A percentile compares a stretch with the other conserved stretches of the same genome.
phyloP scores from a whole-genome alignment of 1,140 invertebrate species.

The Philopotamus ludificatus region DNA sequence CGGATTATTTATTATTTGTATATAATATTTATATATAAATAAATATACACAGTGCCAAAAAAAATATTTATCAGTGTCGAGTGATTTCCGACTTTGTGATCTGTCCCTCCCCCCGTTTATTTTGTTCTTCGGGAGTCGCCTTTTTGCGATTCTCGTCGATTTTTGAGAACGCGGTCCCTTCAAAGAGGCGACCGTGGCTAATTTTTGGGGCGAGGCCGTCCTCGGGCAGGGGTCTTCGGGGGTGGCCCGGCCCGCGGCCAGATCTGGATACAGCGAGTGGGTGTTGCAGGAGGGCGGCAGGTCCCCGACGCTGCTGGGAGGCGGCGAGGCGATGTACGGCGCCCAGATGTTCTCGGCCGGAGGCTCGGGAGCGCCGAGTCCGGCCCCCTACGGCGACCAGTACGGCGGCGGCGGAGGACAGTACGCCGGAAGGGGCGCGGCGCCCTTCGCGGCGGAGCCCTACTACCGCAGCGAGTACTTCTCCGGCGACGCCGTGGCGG shows the following conservation, averaged over 20 bases:
- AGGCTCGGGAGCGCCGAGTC: constrained; percentile 51
- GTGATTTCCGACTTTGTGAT: too few relatives aligned
- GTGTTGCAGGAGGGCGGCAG: constrained; percentile 52
- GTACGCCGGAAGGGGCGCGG: constrained; percentile 36
- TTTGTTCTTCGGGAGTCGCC: too few relatives aligned
- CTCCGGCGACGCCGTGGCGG: constrained; percentile 43
- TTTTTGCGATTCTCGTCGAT: constrained; percentile 1
- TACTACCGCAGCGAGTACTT: constrained; percentile 57
- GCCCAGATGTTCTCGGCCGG: constrained; percentile 55
- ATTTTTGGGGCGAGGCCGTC: constrained; percentile 37
- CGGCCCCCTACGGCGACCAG: constrained; percentile 54
- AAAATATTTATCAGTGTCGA: too few relatives aligned
- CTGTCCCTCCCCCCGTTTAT: too few relatives aligned
- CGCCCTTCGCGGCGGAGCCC: constrained; percentile 48
- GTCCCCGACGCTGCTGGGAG: constrained; percentile 53
- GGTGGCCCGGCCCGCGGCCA: constrained; percentile 46
- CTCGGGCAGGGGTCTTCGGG: constrained; percentile 38
- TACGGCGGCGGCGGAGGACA: constrained; percentile 42
- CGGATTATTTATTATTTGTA: too few relatives aligned
- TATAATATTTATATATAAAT: too few relatives aligned
- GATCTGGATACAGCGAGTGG: constrained; percentile 53
- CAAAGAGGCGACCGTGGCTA: constrained; percentile 34
- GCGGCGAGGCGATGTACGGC: constrained; percentile 52
- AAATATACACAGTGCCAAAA: too few relatives aligned
- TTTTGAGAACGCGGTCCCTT: neutral